Conservation (phyloP, 2,797 vertebrate species). For the Dendrocincla tyrannina region DNA sequence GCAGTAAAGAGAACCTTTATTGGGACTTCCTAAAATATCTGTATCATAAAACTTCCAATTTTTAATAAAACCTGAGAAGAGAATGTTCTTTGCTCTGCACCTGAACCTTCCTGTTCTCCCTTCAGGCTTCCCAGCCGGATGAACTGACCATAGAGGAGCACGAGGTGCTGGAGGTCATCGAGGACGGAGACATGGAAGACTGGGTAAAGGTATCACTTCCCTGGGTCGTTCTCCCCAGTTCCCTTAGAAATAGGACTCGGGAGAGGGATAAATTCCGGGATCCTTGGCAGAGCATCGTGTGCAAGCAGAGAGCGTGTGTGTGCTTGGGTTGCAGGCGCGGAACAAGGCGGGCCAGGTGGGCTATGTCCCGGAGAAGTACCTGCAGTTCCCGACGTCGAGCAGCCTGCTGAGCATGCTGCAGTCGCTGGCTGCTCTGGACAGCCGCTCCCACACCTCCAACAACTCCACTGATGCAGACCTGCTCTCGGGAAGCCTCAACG, state of each 20-base stretch:
- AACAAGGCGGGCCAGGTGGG: constrained; percentile 92
- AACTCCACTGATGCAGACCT: constrained; percentile 89
- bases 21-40: accelerated
- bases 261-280: not conserved
- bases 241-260: not conserved
- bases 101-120: not conserved
- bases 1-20: not conserved
- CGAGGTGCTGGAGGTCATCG: constrained; percentile 96
- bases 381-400: constrained; percentile 93
- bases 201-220: constrained; percentile 92
- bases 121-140: constrained; percentile 94
- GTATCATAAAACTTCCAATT: accelerated
- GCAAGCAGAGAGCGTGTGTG: not conserved
- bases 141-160: constrained; percentile 97
- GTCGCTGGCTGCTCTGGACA: constrained; percentile 88
- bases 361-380: constrained; percentile 95
- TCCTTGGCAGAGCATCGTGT: not conserved
- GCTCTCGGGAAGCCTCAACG: constrained; percentile 82
- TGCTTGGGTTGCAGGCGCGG: constrained; percentile 80
- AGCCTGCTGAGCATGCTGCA: constrained; percentile 95
- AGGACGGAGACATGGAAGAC: constrained; percentile 99
- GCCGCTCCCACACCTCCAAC: constrained; percentile 91
- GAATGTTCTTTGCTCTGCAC: not conserved
- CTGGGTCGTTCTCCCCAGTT: not conserved
- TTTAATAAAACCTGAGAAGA: not conserved